phyloP scores from a whole-genome alignment of 1,140 invertebrate genomes.

The Achatina immaculata region DNA sequence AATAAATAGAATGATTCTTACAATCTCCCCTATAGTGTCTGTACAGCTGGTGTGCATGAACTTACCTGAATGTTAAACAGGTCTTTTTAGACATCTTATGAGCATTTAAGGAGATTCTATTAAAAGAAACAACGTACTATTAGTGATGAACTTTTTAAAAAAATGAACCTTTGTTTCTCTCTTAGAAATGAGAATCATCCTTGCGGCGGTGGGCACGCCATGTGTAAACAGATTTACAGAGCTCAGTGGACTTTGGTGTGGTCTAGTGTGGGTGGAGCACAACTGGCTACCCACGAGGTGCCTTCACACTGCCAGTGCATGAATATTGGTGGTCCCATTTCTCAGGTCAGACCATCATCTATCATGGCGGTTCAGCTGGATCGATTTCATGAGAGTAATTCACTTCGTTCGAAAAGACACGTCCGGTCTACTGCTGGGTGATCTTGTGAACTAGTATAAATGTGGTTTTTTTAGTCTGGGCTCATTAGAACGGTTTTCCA shows the following conservation, averaged over 20 bases:
- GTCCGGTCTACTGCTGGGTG: too few species aligned
- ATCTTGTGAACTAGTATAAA: too few species aligned
- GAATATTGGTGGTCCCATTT: conserved; percentile 33
- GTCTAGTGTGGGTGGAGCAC: conserved; percentile 29
- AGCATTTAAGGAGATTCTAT: neutral
- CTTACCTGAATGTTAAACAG: neutral
- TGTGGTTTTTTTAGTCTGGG: too few species aligned
- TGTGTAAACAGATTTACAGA: conserved; percentile 43
- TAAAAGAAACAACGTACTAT: neutral
- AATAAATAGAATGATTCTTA: neutral
- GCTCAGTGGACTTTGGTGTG: conserved; percentile 48
- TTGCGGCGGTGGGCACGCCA: conserved; percentile 31
- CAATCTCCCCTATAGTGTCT: neutral
- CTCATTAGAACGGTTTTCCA: too few species aligned
- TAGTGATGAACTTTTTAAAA: neutral
- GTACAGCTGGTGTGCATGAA: neutral
- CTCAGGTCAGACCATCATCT: neutral
- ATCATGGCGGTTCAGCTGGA: neutral
- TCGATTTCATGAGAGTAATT: too few species aligned
- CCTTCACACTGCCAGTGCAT: conserved; percentile 48
- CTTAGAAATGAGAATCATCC: conserved; percentile 43
- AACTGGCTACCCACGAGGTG: conserved; percentile 44
- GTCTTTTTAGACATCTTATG: neutral
- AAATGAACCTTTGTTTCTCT: neutral
- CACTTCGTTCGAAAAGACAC: too few species aligned